Evolutionary conservation across 2,888 invertebrate species (phyloP).

Genomic region (Rotaria macrura): DNA sequence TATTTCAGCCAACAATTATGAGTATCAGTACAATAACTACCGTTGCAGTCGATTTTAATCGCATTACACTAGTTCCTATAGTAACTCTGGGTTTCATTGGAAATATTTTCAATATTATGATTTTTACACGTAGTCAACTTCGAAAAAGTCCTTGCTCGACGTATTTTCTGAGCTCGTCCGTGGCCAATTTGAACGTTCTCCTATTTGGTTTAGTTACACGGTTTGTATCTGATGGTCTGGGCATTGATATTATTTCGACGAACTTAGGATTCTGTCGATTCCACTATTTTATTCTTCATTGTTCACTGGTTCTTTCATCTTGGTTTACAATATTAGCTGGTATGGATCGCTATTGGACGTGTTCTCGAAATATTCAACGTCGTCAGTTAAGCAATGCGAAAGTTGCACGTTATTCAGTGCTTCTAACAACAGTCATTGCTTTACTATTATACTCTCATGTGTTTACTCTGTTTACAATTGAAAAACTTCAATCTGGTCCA

Average conservation of each 20-base stretch:
- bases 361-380: background rate
- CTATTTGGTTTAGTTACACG: background rate
- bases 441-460: background rate
- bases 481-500: background rate
- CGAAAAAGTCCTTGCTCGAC: background rate
- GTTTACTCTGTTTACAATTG: background rate
- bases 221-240: background rate
- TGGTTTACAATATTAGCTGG: background rate
- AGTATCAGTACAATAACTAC: background rate
- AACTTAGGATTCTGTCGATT: background rate
- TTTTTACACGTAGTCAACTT: background rate
- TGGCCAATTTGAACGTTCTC: background rate
- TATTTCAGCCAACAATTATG: too few relatives aligned
- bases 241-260: background rate
- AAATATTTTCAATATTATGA: background rate
- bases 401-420: background rate
- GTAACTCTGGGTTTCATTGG: background rate
- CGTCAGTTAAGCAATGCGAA: background rate
- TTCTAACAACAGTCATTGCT: background rate
- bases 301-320: background rate
- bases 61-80: background rate
- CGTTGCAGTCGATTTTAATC: background rate
- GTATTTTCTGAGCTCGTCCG: background rate
- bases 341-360: background rate
- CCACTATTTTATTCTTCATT: background rate